phyloP scores from a whole-genome alignment of 1,140 invertebrate species.

The Apis mellifera region Amel_HAv3.1 CM009931.2:12421001-12421500 shows the following conservation, averaged over 20 bases:
- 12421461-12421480: not conserved
- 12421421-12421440: not conserved
- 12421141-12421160: constrained; percentile 98
- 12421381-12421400: not conserved
- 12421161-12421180: constrained; percentile 75
- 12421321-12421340: constrained; percentile 39
- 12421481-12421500: not conserved
- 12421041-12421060: constrained; percentile 97
- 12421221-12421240: constrained; percentile 56
- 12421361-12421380: constrained; percentile 7
- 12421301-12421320: constrained; percentile 71
- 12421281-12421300: constrained; percentile 75
- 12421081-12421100: constrained; percentile 99
- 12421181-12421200: constrained; percentile 11
- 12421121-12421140: constrained; percentile 97
- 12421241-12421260: constrained; percentile 68
- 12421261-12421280: constrained; percentile 65
- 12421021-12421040: constrained; percentile 97
- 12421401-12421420: not conserved
- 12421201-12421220: constrained; percentile 28
- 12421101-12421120: constrained; percentile 98
- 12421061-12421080: constrained; percentile 99
- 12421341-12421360: constrained; percentile 47
- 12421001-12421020: constrained; percentile 96
- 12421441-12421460: not conserved